These are phyloP conservation scores for Phengaris arion DNA, from an alignment of 2,888 invertebrate species.

Conservation along the genomic window DNA sequence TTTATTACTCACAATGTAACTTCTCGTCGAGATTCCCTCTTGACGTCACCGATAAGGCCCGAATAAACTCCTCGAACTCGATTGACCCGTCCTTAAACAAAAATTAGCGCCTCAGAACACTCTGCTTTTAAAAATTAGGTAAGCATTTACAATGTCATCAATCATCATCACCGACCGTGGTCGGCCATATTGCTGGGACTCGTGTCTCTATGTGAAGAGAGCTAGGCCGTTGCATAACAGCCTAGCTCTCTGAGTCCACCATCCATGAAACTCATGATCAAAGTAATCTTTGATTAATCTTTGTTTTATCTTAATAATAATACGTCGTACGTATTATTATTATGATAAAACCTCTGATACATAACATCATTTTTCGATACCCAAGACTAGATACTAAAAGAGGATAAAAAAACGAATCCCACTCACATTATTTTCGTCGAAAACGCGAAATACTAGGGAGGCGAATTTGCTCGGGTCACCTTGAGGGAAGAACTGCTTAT, in stretches of 20 bases:
- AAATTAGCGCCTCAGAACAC: constrained; percentile 7
- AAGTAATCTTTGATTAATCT: too few species aligned
- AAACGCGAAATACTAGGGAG: constrained; percentile 97
- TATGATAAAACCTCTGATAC: too few species aligned
- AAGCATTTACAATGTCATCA: background rate
- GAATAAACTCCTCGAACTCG: constrained; percentile 99
- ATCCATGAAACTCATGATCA: too few species aligned
- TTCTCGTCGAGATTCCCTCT: constrained; percentile 99
- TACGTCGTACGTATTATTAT: too few species aligned
- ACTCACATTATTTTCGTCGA: constrained; percentile 99
- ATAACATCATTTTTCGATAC: background rate
- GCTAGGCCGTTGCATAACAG: too few species aligned
- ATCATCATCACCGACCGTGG: too few species aligned
- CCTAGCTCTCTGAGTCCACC: too few species aligned
- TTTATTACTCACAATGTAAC: constrained; percentile 91
- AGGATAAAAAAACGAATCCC: constrained; percentile 31
- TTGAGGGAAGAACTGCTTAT: constrained; percentile 99
- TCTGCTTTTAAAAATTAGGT: background rate
- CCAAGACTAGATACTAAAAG: background rate
- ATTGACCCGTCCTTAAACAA: constrained; percentile 94
- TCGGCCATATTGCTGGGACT: too few species aligned
- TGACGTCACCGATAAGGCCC: constrained; percentile 98
- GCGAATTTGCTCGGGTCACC: constrained; percentile 99
- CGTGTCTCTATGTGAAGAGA: too few species aligned
- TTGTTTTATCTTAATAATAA: too few species aligned